A percentile compares a stretch with the other conserved stretches of the same genome.
These are phyloP conservation scores for Diorhabda carinulata DNA, from an alignment of 1,140 invertebrate species.

Conservation along the genomic window DNA sequence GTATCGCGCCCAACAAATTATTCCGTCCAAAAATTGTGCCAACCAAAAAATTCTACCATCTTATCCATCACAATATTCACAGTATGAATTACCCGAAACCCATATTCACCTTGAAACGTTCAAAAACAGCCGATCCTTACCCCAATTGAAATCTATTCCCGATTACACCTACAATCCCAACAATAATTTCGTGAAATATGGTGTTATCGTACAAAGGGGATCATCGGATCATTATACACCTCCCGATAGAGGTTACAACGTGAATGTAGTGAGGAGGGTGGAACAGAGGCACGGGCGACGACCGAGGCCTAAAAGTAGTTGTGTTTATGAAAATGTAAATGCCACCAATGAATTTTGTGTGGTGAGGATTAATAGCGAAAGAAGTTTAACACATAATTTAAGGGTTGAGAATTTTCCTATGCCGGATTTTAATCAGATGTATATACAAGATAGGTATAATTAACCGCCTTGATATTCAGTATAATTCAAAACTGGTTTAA, in stretches of 20 bases:
- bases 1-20: slow-evolving; percentile 37
- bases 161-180: not conserved
- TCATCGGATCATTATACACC: slow-evolving; percentile 38
- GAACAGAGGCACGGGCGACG: slow-evolving; percentile 19
- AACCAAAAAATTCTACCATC: slow-evolving; percentile 39
- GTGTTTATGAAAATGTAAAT: slow-evolving; percentile 44
- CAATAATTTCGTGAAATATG: not conserved
- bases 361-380: slow-evolving; percentile 24
- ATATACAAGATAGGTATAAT: slow-evolving; percentile 39
- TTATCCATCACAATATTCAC: slow-evolving; percentile 28
- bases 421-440: slow-evolving; percentile 44
- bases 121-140: slow-evolving; percentile 40
- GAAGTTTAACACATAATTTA: slow-evolving; percentile 34
- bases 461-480: not conserved
- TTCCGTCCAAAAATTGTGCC: slow-evolving; percentile 42
- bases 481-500: too few species aligned
- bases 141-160: slow-evolving; percentile 33
- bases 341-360: slow-evolving; percentile 36
- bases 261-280: slow-evolving; percentile 36
- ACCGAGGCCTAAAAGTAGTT: slow-evolving; percentile 36
- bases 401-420: slow-evolving; percentile 41
- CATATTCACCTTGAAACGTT: slow-evolving; percentile 19
- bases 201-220: not conserved
- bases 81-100: slow-evolving; percentile 19
- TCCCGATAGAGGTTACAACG: slow-evolving; percentile 43